These are phyloP conservation scores for Clupea harengus DNA, from an alignment of 2,113 vertebrate genomes.

Conservation along the genomic window DNA sequence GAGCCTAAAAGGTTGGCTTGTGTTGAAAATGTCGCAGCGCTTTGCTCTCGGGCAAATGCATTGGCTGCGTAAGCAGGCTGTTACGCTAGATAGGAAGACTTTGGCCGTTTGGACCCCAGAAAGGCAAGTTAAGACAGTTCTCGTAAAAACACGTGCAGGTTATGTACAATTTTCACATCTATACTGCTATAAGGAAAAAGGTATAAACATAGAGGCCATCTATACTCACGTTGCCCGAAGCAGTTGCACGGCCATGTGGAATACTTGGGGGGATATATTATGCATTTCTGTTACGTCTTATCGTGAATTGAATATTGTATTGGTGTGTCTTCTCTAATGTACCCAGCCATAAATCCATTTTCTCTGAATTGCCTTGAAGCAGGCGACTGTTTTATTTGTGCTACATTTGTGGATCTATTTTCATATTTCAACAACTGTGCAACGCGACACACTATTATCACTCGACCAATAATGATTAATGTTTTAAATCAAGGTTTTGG, in stretches of 20 bases:
- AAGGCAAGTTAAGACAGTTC: neutral
- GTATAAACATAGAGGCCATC: neutral
- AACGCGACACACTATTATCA: neutral
- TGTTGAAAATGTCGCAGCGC: neutral
- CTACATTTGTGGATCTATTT: neutral
- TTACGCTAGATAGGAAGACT: neutral
- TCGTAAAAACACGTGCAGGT: neutral
- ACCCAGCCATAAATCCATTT: neutral
- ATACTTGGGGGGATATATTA: neutral
- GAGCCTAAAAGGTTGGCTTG: neutral
- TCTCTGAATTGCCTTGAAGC: neutral
- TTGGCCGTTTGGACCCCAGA: neutral
- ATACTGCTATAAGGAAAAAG: neutral
- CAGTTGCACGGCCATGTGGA: neutral
- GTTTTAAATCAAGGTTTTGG: neutral
- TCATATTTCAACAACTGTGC: neutral
- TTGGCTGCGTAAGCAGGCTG: neutral
- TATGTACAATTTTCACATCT: neutral
- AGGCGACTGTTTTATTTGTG: neutral
- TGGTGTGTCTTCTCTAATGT: neutral
- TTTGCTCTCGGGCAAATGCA: neutral
- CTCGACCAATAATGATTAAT: neutral
- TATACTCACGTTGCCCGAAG: neutral
- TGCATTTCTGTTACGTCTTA: neutral
- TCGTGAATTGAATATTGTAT: neutral